Base-by-base conservation (phyloP, 23 tunicate genomes). In the Ascidia mentula region DNA sequence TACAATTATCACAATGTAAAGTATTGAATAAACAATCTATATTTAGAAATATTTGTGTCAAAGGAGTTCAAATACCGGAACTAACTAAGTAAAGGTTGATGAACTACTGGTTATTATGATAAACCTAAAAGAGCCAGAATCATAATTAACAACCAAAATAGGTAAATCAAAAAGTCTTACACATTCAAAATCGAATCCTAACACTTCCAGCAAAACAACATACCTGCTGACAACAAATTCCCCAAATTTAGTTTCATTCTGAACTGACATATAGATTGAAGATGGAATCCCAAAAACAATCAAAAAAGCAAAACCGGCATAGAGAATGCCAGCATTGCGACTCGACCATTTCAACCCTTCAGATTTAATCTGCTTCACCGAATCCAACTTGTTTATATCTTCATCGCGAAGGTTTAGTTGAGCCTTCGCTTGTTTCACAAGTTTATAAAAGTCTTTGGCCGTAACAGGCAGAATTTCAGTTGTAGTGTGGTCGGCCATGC, bases 341-440 rank as follows among this genome's bases (percentile, higher is more conserved):
- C 69, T 59, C 0, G 59, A 39, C 82, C 81, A 80, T 31, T 36
- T 74, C 37, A 60, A 40, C 69, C 87, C 84, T 9, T 69, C 76
- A 33, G 74, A 53, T 76, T 75, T 76, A 18, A 90, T 80, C 13
- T 40, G 31, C 59, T 75, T 75, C 0, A 90, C 86, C 5, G 89
- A 80, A 18, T 79, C 69, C n/a, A 90, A 53, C 18, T 70, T 65
- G 0, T 37, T 32, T 37, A 90, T 61, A 31, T 80, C 80, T 84
- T 84, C 89, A 73, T 90, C 89, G 24, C 73, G 38, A 24, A 90
- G 40, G 9, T 82, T 72, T 18, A 90, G 59, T 31, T 90, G 89
- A 9, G 34, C 36, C 31, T 80, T 65, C 33, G 96, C 96, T 69
- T 73, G 84, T 75, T 84, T 76, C n/a, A 90, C 33, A 33, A 90